Base-by-base conservation (phyloP, 92 coral and sea anemone genomes). In the Siderastrea radians region DNA sequence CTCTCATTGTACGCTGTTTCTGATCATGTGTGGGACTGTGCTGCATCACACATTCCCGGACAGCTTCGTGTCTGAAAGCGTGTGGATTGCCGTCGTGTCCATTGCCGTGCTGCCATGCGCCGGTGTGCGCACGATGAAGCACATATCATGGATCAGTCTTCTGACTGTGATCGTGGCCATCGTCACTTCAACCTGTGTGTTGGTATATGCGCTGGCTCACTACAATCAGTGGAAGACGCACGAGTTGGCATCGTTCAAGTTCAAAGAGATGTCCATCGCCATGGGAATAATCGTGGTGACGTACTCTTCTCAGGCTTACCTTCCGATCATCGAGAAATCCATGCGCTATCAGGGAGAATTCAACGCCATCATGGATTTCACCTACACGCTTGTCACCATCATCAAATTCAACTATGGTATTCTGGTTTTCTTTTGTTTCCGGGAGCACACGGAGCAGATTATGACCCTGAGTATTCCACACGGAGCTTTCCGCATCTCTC, bases 301-400 rank as follows among this genome's bases (percentile, higher is more conserved):
- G 26, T 95, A 83, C 54, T 86, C 98, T 66, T 95, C 98, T 11
- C 94, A 90, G 45, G 98, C 98, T 10, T 95, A 95, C 61, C 87
- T 95, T 51, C 98, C 98, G 38, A 92, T 94, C 72, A 95, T 95
- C 60, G 98, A 95, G 72, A 88, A 81, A 38, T 93, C 98, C 63
- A 95, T 95, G 98, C 92, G 90, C 45, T 95, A 93, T 84, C 92
- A 91, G 14, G 98, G 97, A 8, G 98, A 95, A 78, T 95, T 95
- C 70, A 95, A 95, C 84, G 98, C 98, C 81, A 95, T 95, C 84
- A 95, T 95, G 98, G 96, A 95, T 67, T 95, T 95, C 80, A 93
- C 98, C 79, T 95, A 95, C 85, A 93, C 96, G 26, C 92, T 95
- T 14, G 93, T 95, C 15, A 95, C 98, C 63, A 92, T 95, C 1